These are phyloP conservation scores for Halesus radiatus DNA, from an alignment of 1,140 invertebrate species.

Conservation along the genomic window DNA sequence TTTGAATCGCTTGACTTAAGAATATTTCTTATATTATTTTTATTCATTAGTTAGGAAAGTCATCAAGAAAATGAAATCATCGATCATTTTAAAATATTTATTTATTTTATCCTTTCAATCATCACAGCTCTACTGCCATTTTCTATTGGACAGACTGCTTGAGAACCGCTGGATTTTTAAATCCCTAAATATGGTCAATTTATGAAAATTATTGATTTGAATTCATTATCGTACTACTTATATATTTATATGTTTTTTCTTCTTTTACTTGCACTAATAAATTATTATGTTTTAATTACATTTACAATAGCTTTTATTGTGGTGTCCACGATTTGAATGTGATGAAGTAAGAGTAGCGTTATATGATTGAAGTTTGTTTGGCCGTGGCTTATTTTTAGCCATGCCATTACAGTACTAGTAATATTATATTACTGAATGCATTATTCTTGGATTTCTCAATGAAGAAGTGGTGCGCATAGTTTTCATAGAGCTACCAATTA, in stretches of 20 bases:
- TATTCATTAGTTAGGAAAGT: slow-evolving; percentile 19
- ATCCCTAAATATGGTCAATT: background rate
- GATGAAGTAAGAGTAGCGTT: slow-evolving; percentile 35
- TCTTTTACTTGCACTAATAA: slow-evolving; percentile 43
- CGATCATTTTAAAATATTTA: slow-evolving; percentile 3
- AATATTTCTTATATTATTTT: slow-evolving; percentile 33
- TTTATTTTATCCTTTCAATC: background rate
- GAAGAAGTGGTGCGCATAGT: slow-evolving; percentile 23
- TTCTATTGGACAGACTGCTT: background rate
- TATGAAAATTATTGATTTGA: background rate
- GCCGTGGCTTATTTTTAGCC: background rate
- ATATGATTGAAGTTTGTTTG: slow-evolving; percentile 14
- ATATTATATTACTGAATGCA: slow-evolving; percentile 34
- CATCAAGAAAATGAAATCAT: slow-evolving; percentile 7
- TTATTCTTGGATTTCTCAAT: slow-evolving; percentile 39
- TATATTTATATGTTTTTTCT: slow-evolving; percentile 34
- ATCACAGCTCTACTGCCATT: slow-evolving; percentile 4
- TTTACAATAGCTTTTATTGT: slow-evolving; percentile 43
- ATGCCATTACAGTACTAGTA: slow-evolving; percentile 17
- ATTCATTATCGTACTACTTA: background rate
- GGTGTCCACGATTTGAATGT: slow-evolving; percentile 50
- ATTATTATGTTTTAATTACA: slow-evolving; percentile 36
- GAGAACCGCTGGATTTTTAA: background rate
- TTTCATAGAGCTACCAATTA: slow-evolving; percentile 47
- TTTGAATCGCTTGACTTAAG: slow-evolving; percentile 21